Evolutionary conservation across 2,888 invertebrate genomes (phyloP).

Genomic region (Argyra leucocephala): DNA sequence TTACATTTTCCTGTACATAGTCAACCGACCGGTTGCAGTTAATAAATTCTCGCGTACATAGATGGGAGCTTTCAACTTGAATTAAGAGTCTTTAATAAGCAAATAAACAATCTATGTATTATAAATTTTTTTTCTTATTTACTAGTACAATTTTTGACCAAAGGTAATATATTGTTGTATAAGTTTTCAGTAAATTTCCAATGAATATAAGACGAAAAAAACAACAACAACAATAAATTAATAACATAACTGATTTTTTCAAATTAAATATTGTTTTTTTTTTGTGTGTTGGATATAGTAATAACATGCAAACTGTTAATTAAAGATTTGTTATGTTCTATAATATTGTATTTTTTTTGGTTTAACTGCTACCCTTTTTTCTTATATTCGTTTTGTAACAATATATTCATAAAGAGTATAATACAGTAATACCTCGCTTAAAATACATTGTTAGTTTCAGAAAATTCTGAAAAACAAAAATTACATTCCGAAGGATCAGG

Average conservation of each 20-base stretch:
- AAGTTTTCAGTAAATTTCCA: too few relatives aligned
- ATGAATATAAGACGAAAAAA: neutral
- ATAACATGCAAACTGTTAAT: slow-evolving; percentile 6
- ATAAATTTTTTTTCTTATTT: too few relatives aligned
- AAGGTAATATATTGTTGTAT: too few relatives aligned
- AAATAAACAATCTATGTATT: too few relatives aligned
- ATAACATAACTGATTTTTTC: neutral
- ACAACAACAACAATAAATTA: neutral
- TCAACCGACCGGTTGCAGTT: too few relatives aligned
- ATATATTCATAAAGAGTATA: neutral
- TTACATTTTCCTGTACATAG: neutral
- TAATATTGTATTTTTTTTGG: neutral
- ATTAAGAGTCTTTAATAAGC: too few relatives aligned
- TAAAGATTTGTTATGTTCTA: slow-evolving; percentile 1
- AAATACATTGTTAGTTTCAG: too few relatives aligned
- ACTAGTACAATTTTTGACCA: too few relatives aligned
- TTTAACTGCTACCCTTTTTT: neutral
- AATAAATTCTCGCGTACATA: neutral
- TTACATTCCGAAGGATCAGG: too few relatives aligned
- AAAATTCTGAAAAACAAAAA: too few relatives aligned
- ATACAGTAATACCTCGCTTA: too few relatives aligned
- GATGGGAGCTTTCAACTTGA: neutral
- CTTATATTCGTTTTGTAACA: neutral
- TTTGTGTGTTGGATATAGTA: too few relatives aligned
- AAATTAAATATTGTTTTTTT: neutral